Conservation (phyloP, 2,113 vertebrate species). For the Cygnus buccinator region DNA sequence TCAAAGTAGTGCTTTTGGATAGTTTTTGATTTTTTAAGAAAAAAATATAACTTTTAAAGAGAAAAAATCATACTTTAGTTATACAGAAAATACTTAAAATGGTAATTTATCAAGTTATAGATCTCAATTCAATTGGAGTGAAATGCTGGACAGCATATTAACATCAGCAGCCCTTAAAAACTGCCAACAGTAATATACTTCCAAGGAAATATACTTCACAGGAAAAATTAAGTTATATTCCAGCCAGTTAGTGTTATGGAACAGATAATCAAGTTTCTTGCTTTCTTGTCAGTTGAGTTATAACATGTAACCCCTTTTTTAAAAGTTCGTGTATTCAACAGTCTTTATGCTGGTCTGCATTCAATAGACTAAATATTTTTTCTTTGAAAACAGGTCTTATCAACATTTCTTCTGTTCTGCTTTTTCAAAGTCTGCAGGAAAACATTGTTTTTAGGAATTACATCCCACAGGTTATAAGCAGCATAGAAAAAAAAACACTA, state of each 20-base stretch:
- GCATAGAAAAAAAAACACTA: not conserved
- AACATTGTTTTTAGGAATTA: not conserved
- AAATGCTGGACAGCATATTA: not conserved
- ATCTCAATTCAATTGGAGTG: not conserved
- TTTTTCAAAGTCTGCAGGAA: not conserved
- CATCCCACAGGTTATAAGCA: not conserved
- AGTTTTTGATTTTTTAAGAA: not conserved
- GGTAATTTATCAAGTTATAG: not conserved
- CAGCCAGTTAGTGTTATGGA: not conserved
- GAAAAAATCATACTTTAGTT: not conserved
- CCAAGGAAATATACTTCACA: slow-evolving; percentile 1
- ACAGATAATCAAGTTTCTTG: slow-evolving; percentile 9
- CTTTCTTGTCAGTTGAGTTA: not conserved
- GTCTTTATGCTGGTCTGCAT: not conserved
- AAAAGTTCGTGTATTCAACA: not conserved
- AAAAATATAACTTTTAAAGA: not conserved
- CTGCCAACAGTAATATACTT: not conserved
- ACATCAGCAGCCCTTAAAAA: not conserved
- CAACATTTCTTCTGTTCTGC: not conserved
- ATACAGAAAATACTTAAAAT: not conserved
- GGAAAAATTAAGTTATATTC: not conserved
- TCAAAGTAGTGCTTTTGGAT: not conserved
- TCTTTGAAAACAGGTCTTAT: not conserved
- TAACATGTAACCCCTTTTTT: not conserved
- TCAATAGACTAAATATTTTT: not conserved